Evolutionary conservation across 92 coral and sea anemone species (phyloP).

Genomic region (Bergia puertoricense): DNA sequence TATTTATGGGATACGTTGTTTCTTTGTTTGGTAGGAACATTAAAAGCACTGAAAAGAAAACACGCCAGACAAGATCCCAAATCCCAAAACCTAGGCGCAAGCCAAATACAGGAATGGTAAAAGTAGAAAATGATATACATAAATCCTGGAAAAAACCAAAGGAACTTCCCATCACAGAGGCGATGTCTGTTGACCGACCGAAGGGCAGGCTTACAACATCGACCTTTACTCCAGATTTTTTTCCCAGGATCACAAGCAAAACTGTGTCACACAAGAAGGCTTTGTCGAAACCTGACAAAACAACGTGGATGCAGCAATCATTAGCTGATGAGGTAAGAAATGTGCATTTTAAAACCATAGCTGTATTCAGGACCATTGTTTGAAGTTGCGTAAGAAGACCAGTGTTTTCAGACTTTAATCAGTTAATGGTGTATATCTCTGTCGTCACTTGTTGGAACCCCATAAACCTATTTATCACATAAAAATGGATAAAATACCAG

Average conservation of each 20-base stretch:
- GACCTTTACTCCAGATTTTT: slow-evolving; percentile 18
- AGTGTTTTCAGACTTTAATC: no score
- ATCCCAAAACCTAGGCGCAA: slow-evolving; percentile 32
- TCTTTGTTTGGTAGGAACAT: not conserved
- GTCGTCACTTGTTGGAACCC: no score
- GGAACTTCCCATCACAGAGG: not conserved
- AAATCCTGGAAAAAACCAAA: slow-evolving; percentile 15
- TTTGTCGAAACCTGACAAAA: slow-evolving; percentile 7
- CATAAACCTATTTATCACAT: no score
- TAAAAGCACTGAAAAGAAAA: not conserved
- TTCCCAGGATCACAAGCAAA: slow-evolving; percentile 18
- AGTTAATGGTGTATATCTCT: no score
- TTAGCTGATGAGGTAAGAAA: slow-evolving; percentile 37
- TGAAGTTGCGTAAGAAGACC: not conserved
- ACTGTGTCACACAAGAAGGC: slow-evolving; percentile 29
- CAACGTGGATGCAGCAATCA: slow-evolving; percentile 28
- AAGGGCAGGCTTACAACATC: not conserved
- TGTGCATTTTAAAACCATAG: not conserved
- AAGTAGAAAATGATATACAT: not conserved
- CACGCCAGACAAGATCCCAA: slow-evolving; percentile 18
- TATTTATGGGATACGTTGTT: not conserved
- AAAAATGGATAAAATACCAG: no score
- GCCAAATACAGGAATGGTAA: not conserved
- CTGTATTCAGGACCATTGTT: not conserved
- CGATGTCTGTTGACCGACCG: slow-evolving; percentile 26